Evolutionary conservation across 2,113 vertebrate species (phyloP), one percentile per base, ranked within the genome.

Genomic region (Anoura caudifer): DNA sequence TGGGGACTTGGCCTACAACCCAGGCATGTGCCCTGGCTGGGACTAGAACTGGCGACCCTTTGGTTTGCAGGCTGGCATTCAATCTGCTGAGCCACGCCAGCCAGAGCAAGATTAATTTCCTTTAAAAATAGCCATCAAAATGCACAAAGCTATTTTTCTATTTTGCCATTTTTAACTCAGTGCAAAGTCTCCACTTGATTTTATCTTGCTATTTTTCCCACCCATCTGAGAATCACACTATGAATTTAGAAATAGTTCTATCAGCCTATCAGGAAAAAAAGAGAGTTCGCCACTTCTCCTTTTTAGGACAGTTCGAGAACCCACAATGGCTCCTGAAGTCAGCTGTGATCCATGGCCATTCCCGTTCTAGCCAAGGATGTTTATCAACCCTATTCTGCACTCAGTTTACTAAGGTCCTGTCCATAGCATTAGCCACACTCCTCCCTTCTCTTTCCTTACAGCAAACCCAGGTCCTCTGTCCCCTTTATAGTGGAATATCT

Each of bases 91-190:
- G 56, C 56, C 56, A 59, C 22, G 24, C 22, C 22, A 59, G 56
- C 56, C 56, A 59, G 56, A 22, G 56, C 56, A 91, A 19, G 26
- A 84, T 83, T 59, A 36, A 41, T 33, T 83, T 84, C 75, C 59
- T 94, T 91, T 28, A 61, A 65, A 70, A 41, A 8, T 0, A 52
- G 13, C 38, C 41, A 80, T 80, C 28, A 73, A 87, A 94, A 85
- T 33, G 3, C 24, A 86, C 67, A 94, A 45, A 75, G 15, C 75
- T 80, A 61, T 65, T 95, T 95, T 97, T 43, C 80, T 16, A 77
- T 95, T 50, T 85, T 84, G 14, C 52, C 45, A 73, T 73, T 96
- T 88, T 92, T 43, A 91, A 69, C 41, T 87, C 73, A 63, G n/a
- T 82, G 31, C 33, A 67, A 70, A 97, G 52, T 75, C 38, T 79